Base-by-base conservation (phyloP, 1,140 invertebrate genomes). In the Scaptodrosophila lebanonensis region DNA sequence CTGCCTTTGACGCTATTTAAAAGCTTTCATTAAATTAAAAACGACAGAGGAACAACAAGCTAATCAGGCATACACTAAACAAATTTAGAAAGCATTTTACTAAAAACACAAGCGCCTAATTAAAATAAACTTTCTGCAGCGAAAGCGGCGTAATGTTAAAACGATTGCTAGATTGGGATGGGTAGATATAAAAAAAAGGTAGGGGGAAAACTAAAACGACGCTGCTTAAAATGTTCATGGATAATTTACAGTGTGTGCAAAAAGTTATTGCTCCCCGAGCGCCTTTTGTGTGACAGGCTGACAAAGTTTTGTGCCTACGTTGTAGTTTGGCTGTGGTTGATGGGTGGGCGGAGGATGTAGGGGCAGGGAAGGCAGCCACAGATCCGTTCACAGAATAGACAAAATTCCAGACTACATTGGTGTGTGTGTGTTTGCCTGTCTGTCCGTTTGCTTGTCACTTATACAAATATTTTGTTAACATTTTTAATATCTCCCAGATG, bases 111-210 rank as follows among this genome's bases (percentile, higher is more conserved):
- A n/a, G n/a, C n/a, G n/a, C 25, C 51, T 58, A 63, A 66, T 66
- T 66, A 63, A 66, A 66, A 66, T 63, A 66, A 66, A 66, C 63
- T 66, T 66, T 63, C 33, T n/a, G n/a, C n/a, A n/a, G n/a, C n/a
- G n/a, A n/a, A n/a, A n/a, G n/a, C n/a, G 51, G 63, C 59, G 63
- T 52, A 57, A 66, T 47, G 52, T 66, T 66, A 58, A 66, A 47
- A 51, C 47, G 18, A 61, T 16, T 33, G 49, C 29, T 59, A 18
- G n/a, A n/a, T n/a, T n/a, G 29, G 25, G 50, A 39, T 57, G 16
- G n/a, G 29, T 8, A 22, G 15, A 44, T 27, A 15, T n/a, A 25
- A 20, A 40, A 62, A 58, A 63, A 51, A 57, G 47, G 57, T 20
- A 18, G 30, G 13, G 11, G 2, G 8, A 12, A 20, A 32, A 12